Evolutionary conservation across 2,797 vertebrate genomes (phyloP).

Genomic region (Amblyraja radiata): DNA sequence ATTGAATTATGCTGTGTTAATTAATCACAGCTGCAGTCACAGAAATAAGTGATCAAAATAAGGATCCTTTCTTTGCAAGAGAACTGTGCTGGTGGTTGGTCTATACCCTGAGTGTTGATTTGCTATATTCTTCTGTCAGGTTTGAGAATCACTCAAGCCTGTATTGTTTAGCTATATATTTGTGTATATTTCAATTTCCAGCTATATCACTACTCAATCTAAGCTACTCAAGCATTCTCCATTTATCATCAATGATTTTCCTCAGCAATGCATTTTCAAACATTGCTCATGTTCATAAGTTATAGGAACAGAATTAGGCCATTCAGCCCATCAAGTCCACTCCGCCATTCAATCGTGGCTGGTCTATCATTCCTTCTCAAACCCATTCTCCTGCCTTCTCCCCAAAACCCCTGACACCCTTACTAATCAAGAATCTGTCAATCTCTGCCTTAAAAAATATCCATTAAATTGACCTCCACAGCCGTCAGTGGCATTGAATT

Average conservation of each 20-base stretch:
- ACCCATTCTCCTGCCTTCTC: too few species aligned
- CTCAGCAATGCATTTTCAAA: neutral
- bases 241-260: neutral
- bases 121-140: neutral
- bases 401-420: too few species aligned
- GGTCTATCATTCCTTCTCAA: too few species aligned
- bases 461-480: too few species aligned
- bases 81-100: neutral
- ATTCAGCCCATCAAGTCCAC: too few species aligned
- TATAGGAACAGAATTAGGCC: too few species aligned
- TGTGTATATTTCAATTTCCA: neutral
- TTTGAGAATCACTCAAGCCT: neutral
- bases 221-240: neutral
- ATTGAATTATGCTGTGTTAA: neutral
- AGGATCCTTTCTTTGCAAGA: neutral
- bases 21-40: neutral
- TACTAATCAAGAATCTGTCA: too few species aligned
- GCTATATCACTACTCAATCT: neutral
- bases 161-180: neutral
- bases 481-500: too few species aligned
- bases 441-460: too few species aligned
- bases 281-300: too few species aligned
- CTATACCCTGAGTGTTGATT: neutral
- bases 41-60: neutral
- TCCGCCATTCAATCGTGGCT: too few species aligned